These are phyloP conservation scores for Pachyrhynchus sulphureomaculatus DNA, from an alignment of 1,140 invertebrate species.

Conservation along the genomic window DNA sequence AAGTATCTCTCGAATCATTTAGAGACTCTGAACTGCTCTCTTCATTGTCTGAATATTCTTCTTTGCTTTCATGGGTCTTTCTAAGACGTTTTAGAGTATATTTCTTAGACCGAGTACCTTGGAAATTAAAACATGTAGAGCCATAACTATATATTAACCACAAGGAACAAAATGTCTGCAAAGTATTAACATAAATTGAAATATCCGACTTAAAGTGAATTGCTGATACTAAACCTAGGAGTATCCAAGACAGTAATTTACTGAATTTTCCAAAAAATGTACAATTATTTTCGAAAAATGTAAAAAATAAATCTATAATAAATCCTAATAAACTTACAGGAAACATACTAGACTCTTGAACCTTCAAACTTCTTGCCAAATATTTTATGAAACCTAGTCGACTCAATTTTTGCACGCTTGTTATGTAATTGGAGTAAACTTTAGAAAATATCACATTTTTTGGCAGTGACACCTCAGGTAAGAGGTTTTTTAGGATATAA, in stretches of 20 bases:
- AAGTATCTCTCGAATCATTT: conserved; percentile 3
- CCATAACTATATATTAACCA: conserved; percentile 10
- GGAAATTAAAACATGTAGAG: background rate
- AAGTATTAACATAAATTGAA: conserved; percentile 17
- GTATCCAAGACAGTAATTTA: conserved; percentile 30
- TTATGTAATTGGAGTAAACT: conserved; percentile 15
- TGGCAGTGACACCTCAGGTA: conserved; percentile 10
- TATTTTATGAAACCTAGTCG: conserved; percentile 3
- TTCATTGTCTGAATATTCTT: conserved; percentile 8
- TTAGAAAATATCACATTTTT: conserved; percentile 17
- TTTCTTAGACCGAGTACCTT: background rate
- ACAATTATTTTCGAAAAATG: conserved; percentile 2
- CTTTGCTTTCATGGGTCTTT: background rate
- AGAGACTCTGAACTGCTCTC: conserved; percentile 7
- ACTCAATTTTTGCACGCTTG: background rate
- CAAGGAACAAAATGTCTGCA: conserved; percentile 23
- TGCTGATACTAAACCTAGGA: conserved; percentile 22
- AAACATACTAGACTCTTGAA: conserved; percentile 10
- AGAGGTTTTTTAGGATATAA: background rate
- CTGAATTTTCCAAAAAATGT: conserved; percentile 21
- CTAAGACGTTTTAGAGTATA: conserved; percentile 3
- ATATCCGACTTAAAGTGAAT: conserved; percentile 16
- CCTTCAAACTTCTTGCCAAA: conserved; percentile 18
- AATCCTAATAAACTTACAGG: conserved; percentile 22
- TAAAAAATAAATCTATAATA: conserved; percentile 16